Conservation (phyloP, 2,797 vertebrate genomes). For the Calcarius lapponicus region DNA sequence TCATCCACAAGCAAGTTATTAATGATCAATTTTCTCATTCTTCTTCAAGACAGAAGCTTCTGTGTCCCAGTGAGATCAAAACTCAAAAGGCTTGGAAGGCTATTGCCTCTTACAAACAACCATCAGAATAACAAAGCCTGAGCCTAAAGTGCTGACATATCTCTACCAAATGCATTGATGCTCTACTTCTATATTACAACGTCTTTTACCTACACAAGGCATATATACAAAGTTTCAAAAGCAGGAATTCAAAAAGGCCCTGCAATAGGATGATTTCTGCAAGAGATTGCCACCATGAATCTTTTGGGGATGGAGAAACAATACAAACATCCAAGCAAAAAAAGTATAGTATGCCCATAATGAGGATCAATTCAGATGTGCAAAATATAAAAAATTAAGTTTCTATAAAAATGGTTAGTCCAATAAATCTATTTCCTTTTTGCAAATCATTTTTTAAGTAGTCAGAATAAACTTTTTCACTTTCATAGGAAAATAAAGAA, state of each 20-base stretch:
- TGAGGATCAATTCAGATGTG: not conserved
- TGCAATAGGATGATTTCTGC: not conserved
- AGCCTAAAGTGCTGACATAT: not conserved
- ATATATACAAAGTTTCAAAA: not conserved
- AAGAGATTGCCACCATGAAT: rapidly evolving
- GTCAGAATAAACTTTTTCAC: not conserved
- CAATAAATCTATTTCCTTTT: not conserved
- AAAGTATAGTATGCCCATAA: not conserved
- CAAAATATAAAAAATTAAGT: not conserved
- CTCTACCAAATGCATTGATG: not conserved
- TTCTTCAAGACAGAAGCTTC: not conserved
- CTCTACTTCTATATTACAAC: not conserved
- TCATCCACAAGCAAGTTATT: not conserved
- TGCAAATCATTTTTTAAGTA: not conserved
- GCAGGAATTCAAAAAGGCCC: not conserved
- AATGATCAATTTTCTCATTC: not conserved
- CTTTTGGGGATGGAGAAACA: not conserved
- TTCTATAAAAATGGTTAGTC: not conserved
- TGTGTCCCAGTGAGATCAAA: not conserved
- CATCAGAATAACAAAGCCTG: not conserved
- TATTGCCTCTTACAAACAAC: not conserved
- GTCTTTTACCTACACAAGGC: not conserved
- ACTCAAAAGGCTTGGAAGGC: not conserved
- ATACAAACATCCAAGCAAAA: not conserved
- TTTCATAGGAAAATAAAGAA: not conserved